Percentiles rank a stretch among this genome's conserved stretches.
Conservation (phyloP, 2,888 invertebrate species). For the Mythimna vitellina region DNA sequence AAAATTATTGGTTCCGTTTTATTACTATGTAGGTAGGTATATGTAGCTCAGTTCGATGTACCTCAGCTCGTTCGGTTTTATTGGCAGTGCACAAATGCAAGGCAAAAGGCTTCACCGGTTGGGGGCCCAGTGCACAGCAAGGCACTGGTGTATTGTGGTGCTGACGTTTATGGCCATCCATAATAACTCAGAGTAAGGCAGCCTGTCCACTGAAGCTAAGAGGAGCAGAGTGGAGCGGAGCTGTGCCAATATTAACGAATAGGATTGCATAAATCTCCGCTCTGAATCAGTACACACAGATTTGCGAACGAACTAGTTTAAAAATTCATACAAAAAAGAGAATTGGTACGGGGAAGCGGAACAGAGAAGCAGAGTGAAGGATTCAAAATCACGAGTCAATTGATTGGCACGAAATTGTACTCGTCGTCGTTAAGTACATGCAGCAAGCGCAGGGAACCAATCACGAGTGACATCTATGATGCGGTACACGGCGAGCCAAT, state of each 20-base stretch:
- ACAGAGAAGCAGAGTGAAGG: too few species aligned
- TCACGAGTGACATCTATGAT: too few species aligned
- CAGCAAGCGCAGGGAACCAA: too few species aligned
- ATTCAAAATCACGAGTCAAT: too few species aligned
- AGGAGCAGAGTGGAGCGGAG: background rate
- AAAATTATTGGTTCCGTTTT: background rate
- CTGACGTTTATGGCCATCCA: constrained; percentile 4
- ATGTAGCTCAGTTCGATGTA: background rate
- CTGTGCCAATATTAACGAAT: background rate
- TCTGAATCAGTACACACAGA: background rate
- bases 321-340: background rate
- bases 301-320: background rate
- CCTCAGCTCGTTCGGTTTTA: constrained; percentile 4
- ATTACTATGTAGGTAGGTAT: background rate
- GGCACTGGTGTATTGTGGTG: constrained; percentile 12
- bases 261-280: background rate
- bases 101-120: background rate
- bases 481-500: too few species aligned
- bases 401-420: too few species aligned
- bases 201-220: background rate
- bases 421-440: too few species aligned
- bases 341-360: background rate
- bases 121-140: background rate
- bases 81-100: constrained; percentile 7
- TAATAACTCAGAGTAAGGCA: constrained; percentile 14